Conservation (phyloP, 2,888 invertebrate genomes). For the Tachina fera region DNA sequence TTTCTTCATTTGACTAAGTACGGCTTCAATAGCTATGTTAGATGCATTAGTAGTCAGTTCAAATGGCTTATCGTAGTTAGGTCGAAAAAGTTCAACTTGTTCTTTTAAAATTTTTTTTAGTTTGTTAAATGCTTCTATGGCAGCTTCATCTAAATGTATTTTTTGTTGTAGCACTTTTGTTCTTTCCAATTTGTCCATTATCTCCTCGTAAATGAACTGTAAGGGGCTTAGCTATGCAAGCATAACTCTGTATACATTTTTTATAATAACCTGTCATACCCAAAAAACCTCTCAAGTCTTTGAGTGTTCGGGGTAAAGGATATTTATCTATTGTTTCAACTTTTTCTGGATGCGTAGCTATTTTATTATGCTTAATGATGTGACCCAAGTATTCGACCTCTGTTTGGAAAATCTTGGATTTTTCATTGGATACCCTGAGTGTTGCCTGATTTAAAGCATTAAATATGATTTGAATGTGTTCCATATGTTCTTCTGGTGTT, state of each 20-base stretch:
- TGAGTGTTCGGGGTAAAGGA: neutral
- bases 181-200: no score
- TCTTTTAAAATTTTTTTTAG: neutral
- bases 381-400: neutral
- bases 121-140: neutral
- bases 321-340: neutral
- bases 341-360: neutral
- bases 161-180: neutral
- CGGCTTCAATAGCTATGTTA: no score
- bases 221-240: no score
- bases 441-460: neutral
- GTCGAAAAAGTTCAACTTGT: neutral
- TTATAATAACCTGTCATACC: no score
- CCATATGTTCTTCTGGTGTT: neutral
- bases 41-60: no score
- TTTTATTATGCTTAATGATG: neutral
- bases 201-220: no score
- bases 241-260: neutral
- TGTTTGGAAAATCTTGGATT: neutral
- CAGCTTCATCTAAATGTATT: neutral
- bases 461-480: neutral
- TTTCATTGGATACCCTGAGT: neutral
- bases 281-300: neutral
- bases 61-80: neutral
- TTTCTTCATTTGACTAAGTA: neutral